A percentile compares a stretch with the other conserved stretches of the same genome.
Evolutionary conservation across 1,140 invertebrate species (phyloP).

Genomic region (Melitaea cinxia): DNA sequence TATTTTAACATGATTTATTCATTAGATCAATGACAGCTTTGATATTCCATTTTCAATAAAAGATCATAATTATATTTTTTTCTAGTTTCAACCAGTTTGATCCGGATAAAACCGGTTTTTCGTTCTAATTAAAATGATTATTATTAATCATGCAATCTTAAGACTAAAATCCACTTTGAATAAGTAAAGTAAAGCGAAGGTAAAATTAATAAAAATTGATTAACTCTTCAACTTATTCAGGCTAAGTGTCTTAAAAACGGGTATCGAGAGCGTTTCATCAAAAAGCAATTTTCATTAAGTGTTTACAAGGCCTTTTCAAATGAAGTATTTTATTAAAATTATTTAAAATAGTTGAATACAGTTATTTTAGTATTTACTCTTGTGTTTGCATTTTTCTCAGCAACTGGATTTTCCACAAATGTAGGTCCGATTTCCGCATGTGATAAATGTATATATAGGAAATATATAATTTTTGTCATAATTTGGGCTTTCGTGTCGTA

Average conservation of each 20-base stretch:
- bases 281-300: constrained; percentile 33
- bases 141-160: neutral
- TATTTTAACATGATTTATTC: no score
- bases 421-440: no score
- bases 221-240: constrained; percentile 17
- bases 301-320: constrained; percentile 27
- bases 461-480: no score
- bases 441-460: no score
- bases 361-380: neutral
- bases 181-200: neutral
- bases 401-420: no score
- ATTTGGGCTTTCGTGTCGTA: no score
- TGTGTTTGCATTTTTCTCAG: no score
- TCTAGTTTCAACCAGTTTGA: no score
- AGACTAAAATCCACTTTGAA: neutral
- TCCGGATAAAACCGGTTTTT: neutral
- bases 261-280: constrained; percentile 27
- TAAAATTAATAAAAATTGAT: constrained; percentile 21
- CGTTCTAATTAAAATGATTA: neutral
- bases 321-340: constrained; percentile 15
- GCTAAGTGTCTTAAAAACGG: constrained; percentile 19
- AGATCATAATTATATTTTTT: no score
- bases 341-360: neutral
- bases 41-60: no score
- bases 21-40: no score